Percentiles rank a stretch among this genome's conserved stretches.
These are phyloP conservation scores for Leptarthrus brevirostris DNA, from an alignment of 2,888 invertebrate genomes.

Conservation along the genomic window DNA sequence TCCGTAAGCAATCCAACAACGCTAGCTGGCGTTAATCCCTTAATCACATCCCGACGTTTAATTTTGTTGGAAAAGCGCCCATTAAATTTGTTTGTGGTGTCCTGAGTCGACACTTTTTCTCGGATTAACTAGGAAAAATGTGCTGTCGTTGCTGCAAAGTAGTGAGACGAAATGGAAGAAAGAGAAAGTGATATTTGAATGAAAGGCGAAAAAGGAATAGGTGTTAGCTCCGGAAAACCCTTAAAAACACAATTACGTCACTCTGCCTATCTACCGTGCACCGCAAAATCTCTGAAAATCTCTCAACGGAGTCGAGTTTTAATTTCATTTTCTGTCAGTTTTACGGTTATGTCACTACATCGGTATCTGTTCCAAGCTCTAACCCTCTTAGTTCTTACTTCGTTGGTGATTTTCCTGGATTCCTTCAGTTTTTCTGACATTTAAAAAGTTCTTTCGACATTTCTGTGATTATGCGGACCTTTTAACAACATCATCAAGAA, in stretches of 20 bases:
- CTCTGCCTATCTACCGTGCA: conserved; percentile 14
- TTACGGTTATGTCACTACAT: conserved; percentile 38
- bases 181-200: neutral
- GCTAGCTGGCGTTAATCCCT: conserved; percentile 34
- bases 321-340: conserved; percentile 45
- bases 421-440: conserved; percentile 18
- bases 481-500: conserved; percentile 37
- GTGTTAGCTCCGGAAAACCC: conserved; percentile 17
- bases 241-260: conserved; percentile 31
- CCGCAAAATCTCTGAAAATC: conserved; percentile 20
- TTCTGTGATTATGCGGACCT: conserved; percentile 35
- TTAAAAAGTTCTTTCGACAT: conserved; percentile 29
- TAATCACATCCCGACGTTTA: conserved; percentile 48
- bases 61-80: conserved; percentile 45
- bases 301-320: conserved; percentile 7
- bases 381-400: neutral
- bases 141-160: conserved; percentile 43
- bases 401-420: conserved; percentile 6
- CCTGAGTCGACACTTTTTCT: conserved; percentile 46
- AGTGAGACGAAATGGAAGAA: conserved; percentile 26
- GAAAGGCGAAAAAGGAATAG: neutral
- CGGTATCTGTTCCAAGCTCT: conserved; percentile 1
- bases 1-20: conserved; percentile 44
- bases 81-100: conserved; percentile 47
- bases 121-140: conserved; percentile 46